Evolutionary conservation across 2,888 invertebrate species (phyloP), one percentile per base, ranked within the genome.

Genomic region (Drosophila tripunctata): DNA sequence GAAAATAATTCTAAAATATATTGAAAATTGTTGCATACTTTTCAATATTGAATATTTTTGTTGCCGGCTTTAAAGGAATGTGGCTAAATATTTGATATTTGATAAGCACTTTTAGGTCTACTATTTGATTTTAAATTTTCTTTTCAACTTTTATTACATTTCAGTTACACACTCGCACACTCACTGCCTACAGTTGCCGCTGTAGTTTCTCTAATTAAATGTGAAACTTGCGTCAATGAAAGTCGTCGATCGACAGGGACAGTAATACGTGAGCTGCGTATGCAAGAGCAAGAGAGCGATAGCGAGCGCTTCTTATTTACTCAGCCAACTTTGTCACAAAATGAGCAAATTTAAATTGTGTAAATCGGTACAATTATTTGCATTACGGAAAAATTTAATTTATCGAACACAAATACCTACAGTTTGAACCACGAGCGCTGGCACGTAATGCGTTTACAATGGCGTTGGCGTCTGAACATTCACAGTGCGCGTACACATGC

Each of bases 1-100:
- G 80, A 68, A 70, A 71, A 70, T 56, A 77, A 77, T 86, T 83
- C 75, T 66, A 77, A 66, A 72, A 62, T 50, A 76, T 43, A 36
- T 63, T 65, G 62, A 65, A 82, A 79, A 66, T 71, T 75, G 72
- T 86, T 74, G 84, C 87, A 84, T 84, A 84, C 88, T 84, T 84
- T 84, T 84, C 54, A 83, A 83, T 74, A 83, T 71, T 67, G 17
- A 61, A 66, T 62, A 56, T 63, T 74, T 63, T 8, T 64, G 51
- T 67, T 77, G 77, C 80, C 76, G 76, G 67, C 68, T 75, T 70
- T 54, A 57, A 22, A 35, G 71, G 33, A 73, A 21, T 24, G 15
- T 10, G n/a, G 15, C 10, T 10, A 4, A 24, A 22, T 41, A 27
- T 54, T 40, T 8, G 5, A 35, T 35, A 19, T 40, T 38, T 38